Evolutionary conservation across 2,888 invertebrate genomes (phyloP), one percentile per base, ranked within the genome.

Genomic region (Stenchaetothrips biformis): DNA sequence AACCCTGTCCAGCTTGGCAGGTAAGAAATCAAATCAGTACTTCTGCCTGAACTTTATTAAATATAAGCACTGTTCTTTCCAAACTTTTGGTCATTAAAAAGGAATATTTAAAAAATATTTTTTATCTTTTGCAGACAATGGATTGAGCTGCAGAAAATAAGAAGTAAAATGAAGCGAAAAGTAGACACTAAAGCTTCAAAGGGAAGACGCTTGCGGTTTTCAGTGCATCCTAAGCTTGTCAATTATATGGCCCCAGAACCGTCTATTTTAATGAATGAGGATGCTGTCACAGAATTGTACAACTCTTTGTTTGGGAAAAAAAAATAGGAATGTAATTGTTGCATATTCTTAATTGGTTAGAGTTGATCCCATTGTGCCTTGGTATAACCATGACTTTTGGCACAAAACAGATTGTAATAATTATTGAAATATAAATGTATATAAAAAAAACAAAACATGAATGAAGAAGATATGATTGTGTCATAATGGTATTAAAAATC

Each of bases 111-210:
- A 8, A 16, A 27, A 27, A 8, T 62, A 18, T 48, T 48, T 53
- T 74, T 53, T 53, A 79, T 67, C 84, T 79, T 53, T 84, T 86
- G 21, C 83, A 88, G 94, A 83, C 96, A 97, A 85, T 97, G 95
- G 94, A 91, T 96, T 82, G 94, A 97, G 82, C 88, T 99, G 81
- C 98, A 98, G 86, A 97, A 94, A 86, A 89, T 97, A 87, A 88
- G 98, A 67, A 95, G 92, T 85, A 96, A 96, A 88, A 94, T 95
- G 92, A 98, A 98, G 86, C 91, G 94, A 83, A 96, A 94, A 87
- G 93, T 98, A 0, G 98, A 99, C 85, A 96, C 96, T 0, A 92
- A 92, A 86, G 97, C 98, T 0, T 96, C 97, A 7, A 99, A 99
- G 88, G 99, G 98, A 0, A 90, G 98, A 81, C 95, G 94, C 87